Conservation (phyloP, 2,888 invertebrate genomes). For the Pocota personata region DNA sequence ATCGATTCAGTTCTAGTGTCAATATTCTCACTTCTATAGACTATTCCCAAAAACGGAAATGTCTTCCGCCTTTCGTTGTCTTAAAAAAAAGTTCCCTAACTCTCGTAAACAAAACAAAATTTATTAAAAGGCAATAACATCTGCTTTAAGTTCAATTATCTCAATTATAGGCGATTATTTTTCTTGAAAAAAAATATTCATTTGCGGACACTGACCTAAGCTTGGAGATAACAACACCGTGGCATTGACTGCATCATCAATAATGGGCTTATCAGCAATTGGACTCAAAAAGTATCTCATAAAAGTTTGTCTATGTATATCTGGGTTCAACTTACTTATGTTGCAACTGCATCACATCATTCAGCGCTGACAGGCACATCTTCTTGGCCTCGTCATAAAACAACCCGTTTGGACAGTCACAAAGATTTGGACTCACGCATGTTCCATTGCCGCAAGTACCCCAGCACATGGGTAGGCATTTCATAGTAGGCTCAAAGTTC, state of each 20-base stretch:
- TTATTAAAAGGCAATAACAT: background rate
- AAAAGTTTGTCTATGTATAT: background rate
- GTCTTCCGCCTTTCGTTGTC: too few relatives aligned
- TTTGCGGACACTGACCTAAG: background rate
- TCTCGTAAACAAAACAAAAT: background rate
- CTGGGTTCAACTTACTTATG: conserved; percentile 72
- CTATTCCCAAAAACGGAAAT: too few relatives aligned
- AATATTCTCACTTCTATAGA: too few relatives aligned
- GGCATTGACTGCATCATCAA: background rate
- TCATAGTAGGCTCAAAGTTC: conserved; percentile 58
- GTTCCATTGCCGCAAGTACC: conserved; percentile 75
- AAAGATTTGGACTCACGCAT: conserved; percentile 71
- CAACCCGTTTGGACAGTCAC: conserved; percentile 74
- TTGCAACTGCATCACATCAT: conserved; percentile 29
- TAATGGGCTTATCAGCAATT: background rate
- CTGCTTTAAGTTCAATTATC: background rate
- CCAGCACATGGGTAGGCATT: conserved; percentile 75
- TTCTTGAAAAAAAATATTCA: background rate
- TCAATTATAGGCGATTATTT: background rate
- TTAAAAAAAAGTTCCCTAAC: background rate
- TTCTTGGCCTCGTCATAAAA: conserved; percentile 71
- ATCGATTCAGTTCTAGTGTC: too few relatives aligned
- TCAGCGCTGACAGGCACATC: conserved; percentile 68
- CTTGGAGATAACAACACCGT: conserved; percentile 2
- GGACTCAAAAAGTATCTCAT: background rate